These are phyloP conservation scores for Eubasilissa splendida DNA, from an alignment of 2,888 invertebrate genomes.

Conservation along the genomic window DNA sequence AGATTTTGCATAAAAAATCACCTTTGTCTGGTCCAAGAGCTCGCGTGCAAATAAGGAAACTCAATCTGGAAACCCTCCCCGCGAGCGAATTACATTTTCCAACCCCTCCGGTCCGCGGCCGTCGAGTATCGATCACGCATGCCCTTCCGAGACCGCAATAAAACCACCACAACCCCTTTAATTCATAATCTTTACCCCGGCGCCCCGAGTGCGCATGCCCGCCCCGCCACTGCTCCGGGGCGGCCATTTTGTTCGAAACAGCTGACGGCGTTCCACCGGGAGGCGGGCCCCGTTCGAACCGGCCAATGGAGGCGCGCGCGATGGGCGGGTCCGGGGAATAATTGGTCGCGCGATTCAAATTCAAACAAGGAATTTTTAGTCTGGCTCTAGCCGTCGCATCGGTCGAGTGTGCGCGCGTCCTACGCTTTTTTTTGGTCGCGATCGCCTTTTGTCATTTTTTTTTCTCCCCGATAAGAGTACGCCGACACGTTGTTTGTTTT, in stretches of 20 bases:
- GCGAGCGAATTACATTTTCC: neutral
- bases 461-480: neutral
- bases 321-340: conserved; percentile 28
- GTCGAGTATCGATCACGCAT: conserved; percentile 28
- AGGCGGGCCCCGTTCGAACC: conserved; percentile 33
- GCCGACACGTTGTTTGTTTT: neutral
- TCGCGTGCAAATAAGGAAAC: too few relatives aligned
- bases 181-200: conserved; percentile 30
- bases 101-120: neutral
- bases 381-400: conserved; percentile 31
- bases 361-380: conserved; percentile 38
- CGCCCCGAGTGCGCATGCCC: conserved; percentile 7
- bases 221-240: conserved; percentile 5
- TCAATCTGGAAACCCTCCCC: neutral
- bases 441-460: conserved; percentile 22
- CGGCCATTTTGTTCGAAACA: conserved; percentile 46
- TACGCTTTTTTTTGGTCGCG: neutral
- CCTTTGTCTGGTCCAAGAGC: too few relatives aligned
- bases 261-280: conserved; percentile 30
- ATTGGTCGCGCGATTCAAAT: conserved; percentile 23
- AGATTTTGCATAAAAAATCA: too few relatives aligned
- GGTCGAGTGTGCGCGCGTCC: conserved; percentile 8
- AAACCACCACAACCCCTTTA: conserved; percentile 33
- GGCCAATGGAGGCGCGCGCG: conserved; percentile 30
- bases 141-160: conserved; percentile 34